Evolutionary conservation across 2,113 vertebrate species (phyloP).

Genomic region (mouse (Mus musculus)): GRCm39 chr1:155367501-155368000

Average conservation of each 20-base stretch:
- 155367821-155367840: background rate
- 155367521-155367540: slow-evolving; percentile 12
- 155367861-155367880: background rate
- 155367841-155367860: background rate
- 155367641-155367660: background rate
- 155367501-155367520: background rate
- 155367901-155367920: background rate
- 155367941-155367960: background rate
- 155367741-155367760: slow-evolving; percentile 9
- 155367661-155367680: background rate
- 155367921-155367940: background rate
- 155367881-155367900: background rate
- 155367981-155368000: background rate
- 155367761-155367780: background rate
- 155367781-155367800: background rate
- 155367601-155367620: background rate
- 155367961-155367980: background rate
- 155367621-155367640: slow-evolving; percentile 12
- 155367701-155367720: background rate
- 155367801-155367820: background rate
- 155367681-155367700: background rate
- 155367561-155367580: background rate
- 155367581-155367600: background rate
- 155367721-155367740: background rate
- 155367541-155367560: background rate